phyloP scores from a whole-genome alignment of 92 coral and sea anemone species.

The Nematostella vectensis region DNA sequence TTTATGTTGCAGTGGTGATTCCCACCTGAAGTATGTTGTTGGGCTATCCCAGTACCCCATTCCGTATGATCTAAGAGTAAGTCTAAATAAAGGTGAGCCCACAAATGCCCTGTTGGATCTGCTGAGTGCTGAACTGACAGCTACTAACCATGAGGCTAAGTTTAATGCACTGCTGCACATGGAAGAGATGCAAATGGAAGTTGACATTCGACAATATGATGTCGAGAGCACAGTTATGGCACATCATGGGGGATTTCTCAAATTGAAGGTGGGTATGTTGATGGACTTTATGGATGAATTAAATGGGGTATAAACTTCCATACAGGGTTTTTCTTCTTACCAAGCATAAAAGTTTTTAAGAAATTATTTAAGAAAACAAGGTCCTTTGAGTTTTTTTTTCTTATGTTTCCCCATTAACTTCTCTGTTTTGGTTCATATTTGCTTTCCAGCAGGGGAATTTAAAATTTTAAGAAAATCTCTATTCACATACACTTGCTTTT shows the following conservation, averaged over 20 bases:
- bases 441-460: no score
- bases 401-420: no score
- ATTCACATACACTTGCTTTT: no score
- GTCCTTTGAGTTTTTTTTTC: no score
- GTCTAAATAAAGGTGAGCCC: constrained; percentile 62
- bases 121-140: constrained; percentile 23
- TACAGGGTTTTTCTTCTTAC: no score
- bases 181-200: constrained; percentile 84
- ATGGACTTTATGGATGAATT: not conserved
- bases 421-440: no score
- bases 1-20: no score
- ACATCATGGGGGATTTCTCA: constrained; percentile 37
- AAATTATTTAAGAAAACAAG: no score
- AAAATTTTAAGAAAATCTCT: no score
- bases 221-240: constrained; percentile 41
- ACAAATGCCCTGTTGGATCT: constrained; percentile 32
- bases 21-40: not conserved
- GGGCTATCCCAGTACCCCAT: constrained; percentile 30
- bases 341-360: no score
- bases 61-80: constrained; percentile 43
- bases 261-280: constrained; percentile 43
- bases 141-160: constrained; percentile 32
- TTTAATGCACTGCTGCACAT: constrained; percentile 67
- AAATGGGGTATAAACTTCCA: no score
- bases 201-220: constrained; percentile 60